A percentile compares a stretch with the other conserved stretches of the same genome.
Conservation (phyloP, 2,888 invertebrate species). For the Apamea crenata region DNA sequence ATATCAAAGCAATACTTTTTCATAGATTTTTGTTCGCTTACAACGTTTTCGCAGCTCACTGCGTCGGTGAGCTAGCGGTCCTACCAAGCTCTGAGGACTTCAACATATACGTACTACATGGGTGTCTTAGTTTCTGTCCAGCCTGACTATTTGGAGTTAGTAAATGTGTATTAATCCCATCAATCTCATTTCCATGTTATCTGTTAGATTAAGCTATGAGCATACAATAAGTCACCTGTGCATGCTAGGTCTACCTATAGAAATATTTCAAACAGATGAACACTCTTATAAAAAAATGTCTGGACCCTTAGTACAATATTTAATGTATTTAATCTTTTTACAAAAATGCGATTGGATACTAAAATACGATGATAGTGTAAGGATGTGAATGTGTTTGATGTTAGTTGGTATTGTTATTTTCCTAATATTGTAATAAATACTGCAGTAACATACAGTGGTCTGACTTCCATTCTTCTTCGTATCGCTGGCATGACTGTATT, state of each 20-base stretch:
- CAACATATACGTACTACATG: background rate
- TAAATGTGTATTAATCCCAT: background rate
- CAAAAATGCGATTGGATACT: background rate
- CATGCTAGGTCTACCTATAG: background rate
- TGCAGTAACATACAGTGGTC: slow-evolving; percentile 55
- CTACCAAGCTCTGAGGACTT: background rate
- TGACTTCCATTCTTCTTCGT: slow-evolving; percentile 9
- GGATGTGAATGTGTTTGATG: slow-evolving; percentile 31
- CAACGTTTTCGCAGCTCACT: background rate
- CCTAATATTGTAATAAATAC: slow-evolving; percentile 55
- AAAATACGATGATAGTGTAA: background rate
- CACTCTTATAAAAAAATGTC: background rate
- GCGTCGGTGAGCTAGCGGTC: slow-evolving; percentile 8
- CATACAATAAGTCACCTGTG: background rate
- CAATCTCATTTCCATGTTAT: slow-evolving; percentile 5
- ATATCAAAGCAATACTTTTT: background rate
- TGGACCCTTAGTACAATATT: slow-evolving; percentile 3
- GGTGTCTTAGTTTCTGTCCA: background rate
- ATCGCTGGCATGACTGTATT: too few species aligned
- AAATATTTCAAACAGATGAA: background rate
- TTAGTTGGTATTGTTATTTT: slow-evolving; percentile 36
- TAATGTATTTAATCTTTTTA: background rate
- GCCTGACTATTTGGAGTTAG: background rate
- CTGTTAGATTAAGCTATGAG: background rate
- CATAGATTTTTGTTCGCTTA: background rate